These are phyloP conservation scores for Naja naja DNA, from an alignment of 2,113 vertebrate species.

Conservation along the genomic window DNA sequence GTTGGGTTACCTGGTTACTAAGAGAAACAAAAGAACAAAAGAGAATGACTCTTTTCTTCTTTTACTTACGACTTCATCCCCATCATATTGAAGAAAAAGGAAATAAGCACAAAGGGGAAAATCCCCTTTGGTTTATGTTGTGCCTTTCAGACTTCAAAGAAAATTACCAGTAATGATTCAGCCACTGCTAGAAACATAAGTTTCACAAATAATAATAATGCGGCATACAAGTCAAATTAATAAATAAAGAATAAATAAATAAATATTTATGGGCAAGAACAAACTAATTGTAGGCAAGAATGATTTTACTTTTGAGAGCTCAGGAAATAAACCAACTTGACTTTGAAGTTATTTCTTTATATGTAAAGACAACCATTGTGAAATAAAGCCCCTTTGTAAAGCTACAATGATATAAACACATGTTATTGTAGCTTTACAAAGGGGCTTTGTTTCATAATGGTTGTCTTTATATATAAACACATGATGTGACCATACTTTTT, in stretches of 20 bases:
- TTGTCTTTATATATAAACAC: not conserved
- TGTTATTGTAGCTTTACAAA: too few relatives aligned
- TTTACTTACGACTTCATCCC: not conserved
- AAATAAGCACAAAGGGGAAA: not conserved
- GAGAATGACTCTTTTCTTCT: not conserved
- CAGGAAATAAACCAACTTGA: not conserved
- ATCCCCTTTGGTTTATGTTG: accelerated
- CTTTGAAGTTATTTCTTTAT: not conserved
- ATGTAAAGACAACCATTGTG: not conserved
- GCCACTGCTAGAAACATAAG: not conserved
- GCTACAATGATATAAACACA: not conserved
- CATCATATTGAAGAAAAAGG: accelerated
- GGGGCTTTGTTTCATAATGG: too few relatives aligned
- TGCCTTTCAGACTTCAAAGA: accelerated
- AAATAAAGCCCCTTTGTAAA: not conserved
- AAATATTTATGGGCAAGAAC: not conserved
- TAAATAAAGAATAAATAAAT: too few relatives aligned
- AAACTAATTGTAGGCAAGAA: not conserved
- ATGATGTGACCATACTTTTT: not conserved
- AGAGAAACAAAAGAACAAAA: slow-evolving; percentile 47
- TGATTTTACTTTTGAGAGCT: not conserved
- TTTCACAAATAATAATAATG: not conserved
- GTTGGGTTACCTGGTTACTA: slow-evolving; percentile 59
- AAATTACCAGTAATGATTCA: accelerated
- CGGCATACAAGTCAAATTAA: too few relatives aligned